Conservation (phyloP, 2,797 vertebrate species). For the Phoxinus dragarum region DNA sequence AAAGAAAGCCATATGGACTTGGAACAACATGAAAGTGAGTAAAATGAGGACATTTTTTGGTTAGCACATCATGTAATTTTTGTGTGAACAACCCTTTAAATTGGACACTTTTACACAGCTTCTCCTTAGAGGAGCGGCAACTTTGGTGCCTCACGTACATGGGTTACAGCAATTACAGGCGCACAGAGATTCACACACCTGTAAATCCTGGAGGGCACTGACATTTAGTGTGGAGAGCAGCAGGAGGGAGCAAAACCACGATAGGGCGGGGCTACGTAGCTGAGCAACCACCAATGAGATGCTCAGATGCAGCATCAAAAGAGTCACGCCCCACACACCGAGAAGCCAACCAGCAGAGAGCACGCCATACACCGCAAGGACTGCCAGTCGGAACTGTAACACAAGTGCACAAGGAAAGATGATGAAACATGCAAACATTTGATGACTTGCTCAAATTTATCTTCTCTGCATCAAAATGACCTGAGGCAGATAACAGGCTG, state of each 20-base stretch:
- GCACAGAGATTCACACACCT: slow-evolving; percentile 76
- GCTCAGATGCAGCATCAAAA: slow-evolving; percentile 84
- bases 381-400: slow-evolving; percentile 78
- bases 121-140: not conserved
- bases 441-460: not conserved
- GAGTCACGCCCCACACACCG: slow-evolving; percentile 82
- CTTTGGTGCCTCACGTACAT: not conserved
- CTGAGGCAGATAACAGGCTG: slow-evolving; percentile 77
- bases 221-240: slow-evolving; percentile 87
- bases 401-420: slow-evolving; percentile 11
- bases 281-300: slow-evolving; percentile 87
- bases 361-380: slow-evolving; percentile 85
- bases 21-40: not conserved
- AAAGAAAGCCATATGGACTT: not conserved
- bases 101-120: slow-evolving; percentile 11
- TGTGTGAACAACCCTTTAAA: slow-evolving; percentile 16
- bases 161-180: slow-evolving; percentile 4
- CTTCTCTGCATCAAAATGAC: slow-evolving; percentile 69
- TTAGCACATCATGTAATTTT: not conserved
- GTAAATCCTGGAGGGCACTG: slow-evolving; percentile 83
- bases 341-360: slow-evolving; percentile 83
- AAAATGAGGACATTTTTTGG: slow-evolving; percentile 18
- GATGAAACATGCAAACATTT: not conserved
- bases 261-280: slow-evolving; percentile 79
- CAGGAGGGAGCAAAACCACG: slow-evolving; percentile 86